phyloP scores from a whole-genome alignment of 2,888 invertebrate species.

The Drosophila subsilvestris region DNA sequence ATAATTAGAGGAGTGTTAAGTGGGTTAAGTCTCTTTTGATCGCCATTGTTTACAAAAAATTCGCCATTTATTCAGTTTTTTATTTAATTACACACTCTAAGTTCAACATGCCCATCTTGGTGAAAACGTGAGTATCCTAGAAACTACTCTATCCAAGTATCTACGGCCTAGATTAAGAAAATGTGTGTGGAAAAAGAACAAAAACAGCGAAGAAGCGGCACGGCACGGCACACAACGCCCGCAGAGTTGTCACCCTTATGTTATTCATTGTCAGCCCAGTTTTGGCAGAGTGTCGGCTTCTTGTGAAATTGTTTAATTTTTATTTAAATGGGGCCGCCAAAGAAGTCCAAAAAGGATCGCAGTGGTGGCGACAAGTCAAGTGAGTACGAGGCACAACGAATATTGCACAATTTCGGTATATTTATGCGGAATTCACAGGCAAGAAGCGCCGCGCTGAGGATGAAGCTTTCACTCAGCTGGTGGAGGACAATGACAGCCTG shows the following conservation, averaged over 20 bases:
- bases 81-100: too few relatives aligned
- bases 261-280: not conserved
- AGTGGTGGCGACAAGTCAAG: slow-evolving; percentile 81
- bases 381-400: slow-evolving; percentile 55
- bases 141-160: not conserved
- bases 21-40: too few relatives aligned
- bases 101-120: slow-evolving; percentile 76
- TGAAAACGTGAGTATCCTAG: slow-evolving; percentile 79
- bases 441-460: slow-evolving; percentile 86
- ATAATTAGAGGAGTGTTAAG: too few relatives aligned
- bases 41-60: slow-evolving; percentile 6
- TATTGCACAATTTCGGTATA: not conserved
- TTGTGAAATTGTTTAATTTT: slow-evolving; percentile 39
- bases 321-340: slow-evolving; percentile 81
- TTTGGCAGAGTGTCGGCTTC: slow-evolving; percentile 8
- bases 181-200: not conserved
- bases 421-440: slow-evolving; percentile 78
- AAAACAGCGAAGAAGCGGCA: not conserved
- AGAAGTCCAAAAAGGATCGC: slow-evolving; percentile 83
- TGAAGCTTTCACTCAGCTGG: slow-evolving; percentile 86
- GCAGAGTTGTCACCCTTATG: slow-evolving; percentile 5
- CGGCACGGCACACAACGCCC: not conserved
- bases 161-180: not conserved
- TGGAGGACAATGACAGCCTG: slow-evolving; percentile 84
- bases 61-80: not conserved